Base-by-base conservation (phyloP, 2,113 vertebrate genomes). In the Megaptera novaeangliae region DNA sequence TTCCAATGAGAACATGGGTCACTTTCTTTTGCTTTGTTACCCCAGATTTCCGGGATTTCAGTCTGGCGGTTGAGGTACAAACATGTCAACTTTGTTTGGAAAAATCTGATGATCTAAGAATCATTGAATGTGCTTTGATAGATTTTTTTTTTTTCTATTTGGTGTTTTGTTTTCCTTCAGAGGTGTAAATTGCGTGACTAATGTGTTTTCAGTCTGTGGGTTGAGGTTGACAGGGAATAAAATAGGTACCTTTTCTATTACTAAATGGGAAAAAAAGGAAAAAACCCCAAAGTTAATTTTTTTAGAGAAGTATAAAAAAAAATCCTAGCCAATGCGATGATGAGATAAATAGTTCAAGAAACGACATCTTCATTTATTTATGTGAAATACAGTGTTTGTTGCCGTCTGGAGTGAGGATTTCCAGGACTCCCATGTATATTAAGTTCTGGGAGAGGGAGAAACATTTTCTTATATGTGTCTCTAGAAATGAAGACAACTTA, bases 141-240 rank as follows among this genome's bases (percentile, higher is more conserved):
- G 49, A 23, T 55, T 72, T 31, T 15, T 18, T n/a, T 57, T 49
- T 44, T 13, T 52, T 13, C 74, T 41, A 17, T 80, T 92, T 87
- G 31, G 31, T 91, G 66, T 44, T 75, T 75, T 85, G 18, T 27
- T 96, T 96, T 57, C 63, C 41, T 90, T 88, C 31, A 29, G 59
- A 93, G 25, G 90, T 88, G n/a, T 88, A 74, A 96, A 95, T 69
- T 75, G 72, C 80, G n/a, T 83, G 78, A 69, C 52, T 66, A 78
- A 95, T 94, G 29, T 95, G 39, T 94, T 97, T 95, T 89, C 68
- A 66, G n/a, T 78, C 64, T 68, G 63, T 68, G 68, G 21, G 57
- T 36, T 75, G 68, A 92, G 36, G n/a, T 39, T 92, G 82, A 72
- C 77, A 77, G 5, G 25, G 14, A 75, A 23, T 81, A 55, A 94